These are phyloP conservation scores for Lanius collurio DNA, from an alignment of 2,113 vertebrate species.

Conservation along the genomic window DNA sequence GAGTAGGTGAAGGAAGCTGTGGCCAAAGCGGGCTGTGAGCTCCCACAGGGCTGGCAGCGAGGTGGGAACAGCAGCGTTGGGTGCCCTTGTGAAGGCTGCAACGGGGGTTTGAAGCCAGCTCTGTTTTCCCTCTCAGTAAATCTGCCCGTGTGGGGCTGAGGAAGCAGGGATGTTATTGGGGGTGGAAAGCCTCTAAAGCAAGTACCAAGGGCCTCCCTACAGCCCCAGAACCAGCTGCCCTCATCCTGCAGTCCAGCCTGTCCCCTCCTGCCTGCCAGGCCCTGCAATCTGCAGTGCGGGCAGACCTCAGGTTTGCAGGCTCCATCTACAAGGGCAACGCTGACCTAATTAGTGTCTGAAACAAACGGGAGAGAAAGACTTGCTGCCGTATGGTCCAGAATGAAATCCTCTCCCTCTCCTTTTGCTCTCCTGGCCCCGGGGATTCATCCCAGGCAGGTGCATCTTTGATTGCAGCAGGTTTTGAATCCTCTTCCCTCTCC, in stretches of 20 bases:
- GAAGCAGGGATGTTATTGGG: not conserved
- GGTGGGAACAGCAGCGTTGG: not conserved
- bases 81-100: not conserved
- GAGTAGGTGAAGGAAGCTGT: not conserved
- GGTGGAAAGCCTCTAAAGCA: not conserved
- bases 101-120: not conserved
- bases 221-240: not conserved
- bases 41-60: rapidly evolving
- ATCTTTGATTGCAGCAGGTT: slow-evolving; percentile 45
- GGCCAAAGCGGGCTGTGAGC: not conserved
- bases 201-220: not conserved
- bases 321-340: not conserved
- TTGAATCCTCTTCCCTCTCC: slow-evolving; percentile 38
- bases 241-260: rapidly evolving
- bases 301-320: not conserved
- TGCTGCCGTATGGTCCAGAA: not conserved
- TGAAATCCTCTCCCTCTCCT: not conserved
- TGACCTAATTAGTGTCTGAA: slow-evolving; percentile 54
- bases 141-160: not conserved
- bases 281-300: not conserved
- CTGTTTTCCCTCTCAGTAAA: not conserved
- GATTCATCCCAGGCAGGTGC: slow-evolving; percentile 49
- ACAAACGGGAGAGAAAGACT: not conserved
- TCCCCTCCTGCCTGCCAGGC: not conserved
- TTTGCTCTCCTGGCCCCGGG: not conserved